Conservation (phyloP, 30 jellyfish, hydroid and myxozoan genomes). For the Rhopilema esculentum region DNA sequence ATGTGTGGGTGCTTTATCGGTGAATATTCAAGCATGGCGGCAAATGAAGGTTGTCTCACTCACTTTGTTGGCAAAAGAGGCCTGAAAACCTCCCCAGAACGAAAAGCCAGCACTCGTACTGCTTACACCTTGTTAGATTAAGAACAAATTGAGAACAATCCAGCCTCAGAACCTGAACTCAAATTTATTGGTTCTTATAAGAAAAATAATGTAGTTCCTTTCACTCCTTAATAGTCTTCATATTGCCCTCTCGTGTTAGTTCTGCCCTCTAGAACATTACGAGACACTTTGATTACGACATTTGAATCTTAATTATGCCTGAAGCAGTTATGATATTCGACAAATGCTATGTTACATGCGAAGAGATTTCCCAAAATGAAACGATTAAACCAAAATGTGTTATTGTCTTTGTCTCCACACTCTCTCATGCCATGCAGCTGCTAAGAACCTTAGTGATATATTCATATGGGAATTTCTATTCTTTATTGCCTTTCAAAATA, state of each 20-base stretch:
- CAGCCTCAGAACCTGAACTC: too few species aligned
- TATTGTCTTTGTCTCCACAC: not conserved
- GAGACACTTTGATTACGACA: not conserved
- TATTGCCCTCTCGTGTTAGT: not conserved
- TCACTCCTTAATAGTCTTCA: not conserved
- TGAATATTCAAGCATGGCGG: too few species aligned
- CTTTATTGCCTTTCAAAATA: slow-evolving; percentile 20
- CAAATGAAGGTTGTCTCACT: too few species aligned
- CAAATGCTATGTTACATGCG: not conserved
- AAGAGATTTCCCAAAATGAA: not conserved
- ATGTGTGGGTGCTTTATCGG: too few species aligned
- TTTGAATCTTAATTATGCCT: not conserved
- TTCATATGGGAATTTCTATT: not conserved
- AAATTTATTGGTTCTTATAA: too few species aligned
- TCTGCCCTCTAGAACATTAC: not conserved
- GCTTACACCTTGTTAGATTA: too few species aligned
- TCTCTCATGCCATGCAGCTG: not conserved
- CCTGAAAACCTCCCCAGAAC: too few species aligned
- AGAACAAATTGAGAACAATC: too few species aligned
- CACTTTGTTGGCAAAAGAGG: too few species aligned
- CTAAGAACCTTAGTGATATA: not conserved
- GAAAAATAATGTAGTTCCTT: too few species aligned
- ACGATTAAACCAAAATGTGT: not conserved
- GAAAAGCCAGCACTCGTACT: too few species aligned
- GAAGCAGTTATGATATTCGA: not conserved